Base-by-base conservation (phyloP, 2,888 invertebrate species). In the Rhorus exstirpatorius region DNA sequence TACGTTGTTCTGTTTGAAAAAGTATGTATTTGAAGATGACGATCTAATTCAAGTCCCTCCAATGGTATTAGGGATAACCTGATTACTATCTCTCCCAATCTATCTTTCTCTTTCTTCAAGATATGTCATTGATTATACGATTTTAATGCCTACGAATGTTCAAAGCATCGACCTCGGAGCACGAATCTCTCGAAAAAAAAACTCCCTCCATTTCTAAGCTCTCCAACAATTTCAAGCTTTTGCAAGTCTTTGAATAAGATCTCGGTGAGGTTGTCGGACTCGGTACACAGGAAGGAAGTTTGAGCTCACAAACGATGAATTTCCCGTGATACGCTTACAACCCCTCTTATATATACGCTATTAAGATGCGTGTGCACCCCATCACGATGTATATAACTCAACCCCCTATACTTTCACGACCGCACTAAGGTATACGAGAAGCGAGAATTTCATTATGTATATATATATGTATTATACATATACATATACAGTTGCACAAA, bases 301-400 rank as follows among this genome's bases (percentile, higher is more conserved):
- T 2, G 41, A 70, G 46, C 71, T 49, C 65, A 38, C 71, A 49
- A 71, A 71, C 58, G 63, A 79, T 65, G 78, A 46, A 79, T 79
- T 55, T 79, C n/a, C 71, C 65, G 17, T 46, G 55, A 71, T 79
- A 38, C 65, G 44, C 44, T 65, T 71, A 21, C 10, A 53, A 12
- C 19, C 35, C 21, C 60, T 10, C 31, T 8, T 6, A 26, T 12
- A 44, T 14, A 24, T n/a, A n/a, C n/a, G n/a, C 41, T 3, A 3
- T 1, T 17, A 41, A 41, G 10, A 71, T 35, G n/a, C 14, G 55
- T 31, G 31, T 75, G 10, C 8, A 55, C 21, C 38, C 46, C 14
- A 26, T 14, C 46, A 24, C 26, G 14, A 65, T 14, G 26, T 31
- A 14, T 17, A 17, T 21, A 53, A 8, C 7, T 46, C 14, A 53